Evolutionary conservation across 2,888 invertebrate genomes (phyloP).

Genomic region (Caenorhabditis imperialis): DNA sequence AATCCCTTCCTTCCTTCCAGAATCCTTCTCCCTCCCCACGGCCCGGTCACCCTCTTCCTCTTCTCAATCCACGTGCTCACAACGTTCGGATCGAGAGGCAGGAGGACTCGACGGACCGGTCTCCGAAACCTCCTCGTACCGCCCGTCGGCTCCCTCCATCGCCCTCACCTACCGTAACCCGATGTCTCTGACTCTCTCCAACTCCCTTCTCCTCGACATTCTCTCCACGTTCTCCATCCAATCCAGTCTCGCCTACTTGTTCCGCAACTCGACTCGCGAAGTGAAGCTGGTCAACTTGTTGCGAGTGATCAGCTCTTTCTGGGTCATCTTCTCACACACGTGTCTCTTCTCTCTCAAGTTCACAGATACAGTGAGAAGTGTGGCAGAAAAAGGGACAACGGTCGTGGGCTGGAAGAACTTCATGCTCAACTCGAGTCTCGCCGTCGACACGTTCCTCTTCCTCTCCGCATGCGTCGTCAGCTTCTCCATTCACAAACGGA

Average conservation of each 20-base stretch:
- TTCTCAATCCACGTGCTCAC: background rate
- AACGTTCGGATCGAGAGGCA: conserved; percentile 9
- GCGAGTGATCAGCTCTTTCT: conserved; percentile 57
- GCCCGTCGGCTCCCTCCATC: conserved; percentile 52
- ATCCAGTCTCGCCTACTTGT: conserved; percentile 47
- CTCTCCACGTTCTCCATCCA: conserved; percentile 59
- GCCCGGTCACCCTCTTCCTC: background rate
- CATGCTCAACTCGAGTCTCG: conserved; percentile 66
- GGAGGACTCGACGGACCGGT: background rate
- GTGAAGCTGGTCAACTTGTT: conserved; percentile 50
- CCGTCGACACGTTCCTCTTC: conserved; percentile 72
- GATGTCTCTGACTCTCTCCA: conserved; percentile 7
- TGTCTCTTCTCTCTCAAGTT: conserved; percentile 62
- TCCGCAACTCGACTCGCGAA: conserved; percentile 59
- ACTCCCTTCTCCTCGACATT: conserved; percentile 15
- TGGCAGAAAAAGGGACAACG: conserved; percentile 10
- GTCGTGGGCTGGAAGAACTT: conserved; percentile 41
- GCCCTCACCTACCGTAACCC: conserved; percentile 60
- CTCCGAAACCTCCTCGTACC: conserved; percentile 1
- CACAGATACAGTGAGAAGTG: conserved; percentile 51
- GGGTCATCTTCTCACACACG: conserved; percentile 64
- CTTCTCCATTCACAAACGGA: conserved; percentile 51
- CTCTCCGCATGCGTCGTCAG: conserved; percentile 62
- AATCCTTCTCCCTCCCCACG: background rate
- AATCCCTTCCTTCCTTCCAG: background rate